phyloP scores from a whole-genome alignment of 1,140 invertebrate genomes.

The Pseudomyrmex flavicornis region DNA sequence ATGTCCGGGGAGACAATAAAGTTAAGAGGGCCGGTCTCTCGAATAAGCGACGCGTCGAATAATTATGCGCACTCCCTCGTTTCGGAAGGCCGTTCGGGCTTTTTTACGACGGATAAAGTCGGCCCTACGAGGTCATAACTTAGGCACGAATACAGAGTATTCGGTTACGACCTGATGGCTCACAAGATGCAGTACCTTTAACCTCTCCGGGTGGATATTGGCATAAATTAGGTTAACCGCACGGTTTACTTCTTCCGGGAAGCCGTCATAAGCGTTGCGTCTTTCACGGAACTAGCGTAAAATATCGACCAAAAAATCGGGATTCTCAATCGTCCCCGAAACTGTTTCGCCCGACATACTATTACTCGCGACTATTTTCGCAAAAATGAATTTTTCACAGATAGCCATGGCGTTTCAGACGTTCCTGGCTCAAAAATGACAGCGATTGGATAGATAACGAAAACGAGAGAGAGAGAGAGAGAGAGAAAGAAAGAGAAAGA shows the following conservation, averaged over 20 bases:
- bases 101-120: constrained; percentile 75
- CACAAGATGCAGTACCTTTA: constrained; percentile 70
- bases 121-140: constrained; percentile 72
- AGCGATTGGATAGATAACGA: constrained; percentile 70
- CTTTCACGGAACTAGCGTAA: constrained; percentile 44
- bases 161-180: constrained; percentile 70
- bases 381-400: constrained; percentile 15
- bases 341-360: neutral
- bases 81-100: constrained; percentile 70
- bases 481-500: no score
- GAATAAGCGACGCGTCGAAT: constrained; percentile 70
- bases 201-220: constrained; percentile 68
- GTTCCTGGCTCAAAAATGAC: constrained; percentile 59
- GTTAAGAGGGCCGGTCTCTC: constrained; percentile 51
- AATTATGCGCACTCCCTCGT: constrained; percentile 74
- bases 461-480: neutral
- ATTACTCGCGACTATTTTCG: neutral
- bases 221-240: constrained; percentile 75
- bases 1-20: constrained; percentile 67
- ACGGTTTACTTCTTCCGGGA: constrained; percentile 71
- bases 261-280: constrained; percentile 54
- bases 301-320: constrained; percentile 15
- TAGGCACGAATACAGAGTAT: constrained; percentile 74
- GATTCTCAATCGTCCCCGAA: neutral
- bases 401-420: constrained; percentile 38